Conservation (phyloP, 2,888 invertebrate genomes). For the Tachystola acroxantha region DNA sequence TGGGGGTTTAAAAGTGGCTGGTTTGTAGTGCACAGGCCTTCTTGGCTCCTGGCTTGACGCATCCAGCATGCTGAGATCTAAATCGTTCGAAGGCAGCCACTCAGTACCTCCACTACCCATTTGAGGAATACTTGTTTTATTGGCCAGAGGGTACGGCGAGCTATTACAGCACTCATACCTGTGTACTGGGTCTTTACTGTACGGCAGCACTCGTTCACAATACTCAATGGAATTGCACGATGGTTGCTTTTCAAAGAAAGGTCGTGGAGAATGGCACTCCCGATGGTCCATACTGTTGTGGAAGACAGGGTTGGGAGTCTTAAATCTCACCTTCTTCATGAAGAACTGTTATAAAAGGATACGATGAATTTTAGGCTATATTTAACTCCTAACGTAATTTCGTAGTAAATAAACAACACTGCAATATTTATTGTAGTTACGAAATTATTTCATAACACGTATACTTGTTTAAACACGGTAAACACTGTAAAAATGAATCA, state of each 20-base stretch:
- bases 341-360: no score
- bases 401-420: no score
- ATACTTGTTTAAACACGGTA: no score
- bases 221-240: conserved; percentile 27
- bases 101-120: neutral
- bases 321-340: conserved; percentile 71
- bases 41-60: conserved; percentile 1
- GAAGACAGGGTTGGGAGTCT: conserved; percentile 33
- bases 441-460: no score
- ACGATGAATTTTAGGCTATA: no score
- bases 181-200: conserved; percentile 47
- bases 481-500: neutral
- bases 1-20: neutral
- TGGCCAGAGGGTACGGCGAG: conserved; percentile 50
- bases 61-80: conserved; percentile 63
- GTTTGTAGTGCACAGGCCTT: conserved; percentile 10
- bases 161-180: conserved; percentile 53
- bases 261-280: conserved; percentile 66
- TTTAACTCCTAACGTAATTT: no score
- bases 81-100: conserved; percentile 51
- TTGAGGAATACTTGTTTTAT: conserved; percentile 37
- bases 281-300: conserved; percentile 40
- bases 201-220: conserved; percentile 33
- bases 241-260: conserved; percentile 41
- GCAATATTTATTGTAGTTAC: no score